Conservation (phyloP, 2,888 invertebrate species). For the Acanthosepion lycidas region DNA sequence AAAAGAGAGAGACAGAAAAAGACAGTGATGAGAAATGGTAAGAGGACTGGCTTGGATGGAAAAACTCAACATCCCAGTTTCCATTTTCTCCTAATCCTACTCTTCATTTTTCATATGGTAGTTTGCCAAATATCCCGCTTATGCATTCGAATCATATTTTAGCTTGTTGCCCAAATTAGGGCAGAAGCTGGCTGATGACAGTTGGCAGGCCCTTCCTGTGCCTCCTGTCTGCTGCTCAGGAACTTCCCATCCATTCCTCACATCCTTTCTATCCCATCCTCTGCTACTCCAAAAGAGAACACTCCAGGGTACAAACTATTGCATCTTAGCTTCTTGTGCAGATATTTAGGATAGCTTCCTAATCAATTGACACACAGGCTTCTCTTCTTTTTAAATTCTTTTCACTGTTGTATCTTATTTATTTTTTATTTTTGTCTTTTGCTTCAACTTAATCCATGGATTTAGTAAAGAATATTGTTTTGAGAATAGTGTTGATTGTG, state of each 20-base stretch:
- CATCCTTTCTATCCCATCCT: conserved; percentile 22
- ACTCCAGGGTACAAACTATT: conserved; percentile 14
- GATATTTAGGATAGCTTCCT: conserved; percentile 21
- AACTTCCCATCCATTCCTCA: conserved; percentile 22
- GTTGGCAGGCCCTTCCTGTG: conserved; percentile 43
- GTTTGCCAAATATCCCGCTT: conserved; percentile 42
- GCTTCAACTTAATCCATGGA: background rate
- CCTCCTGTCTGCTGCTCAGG: conserved; percentile 33
- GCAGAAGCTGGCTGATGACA: conserved; percentile 45
- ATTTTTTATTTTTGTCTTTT: background rate
- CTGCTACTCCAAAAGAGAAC: conserved; percentile 6
- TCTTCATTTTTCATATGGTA: conserved; percentile 46
- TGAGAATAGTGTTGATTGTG: background rate
- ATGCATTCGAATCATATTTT: conserved; percentile 46
- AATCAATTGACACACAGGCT: conserved; percentile 21
- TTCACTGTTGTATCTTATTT: background rate
- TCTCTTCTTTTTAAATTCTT: background rate
- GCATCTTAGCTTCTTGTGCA: background rate
- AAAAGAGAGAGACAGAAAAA: conserved; percentile 39
- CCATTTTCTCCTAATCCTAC: conserved; percentile 41
- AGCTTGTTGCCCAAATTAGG: conserved; percentile 47
- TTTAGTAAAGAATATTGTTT: background rate
- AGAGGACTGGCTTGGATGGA: conserved; percentile 6
- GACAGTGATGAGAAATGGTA: conserved; percentile 35
- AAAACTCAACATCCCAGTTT: conserved; percentile 10